Evolutionary conservation across 30 jellyfish, hydroid and myxozoan genomes (phyloP).

Genomic region (Turritopsis dohrnii): DNA sequence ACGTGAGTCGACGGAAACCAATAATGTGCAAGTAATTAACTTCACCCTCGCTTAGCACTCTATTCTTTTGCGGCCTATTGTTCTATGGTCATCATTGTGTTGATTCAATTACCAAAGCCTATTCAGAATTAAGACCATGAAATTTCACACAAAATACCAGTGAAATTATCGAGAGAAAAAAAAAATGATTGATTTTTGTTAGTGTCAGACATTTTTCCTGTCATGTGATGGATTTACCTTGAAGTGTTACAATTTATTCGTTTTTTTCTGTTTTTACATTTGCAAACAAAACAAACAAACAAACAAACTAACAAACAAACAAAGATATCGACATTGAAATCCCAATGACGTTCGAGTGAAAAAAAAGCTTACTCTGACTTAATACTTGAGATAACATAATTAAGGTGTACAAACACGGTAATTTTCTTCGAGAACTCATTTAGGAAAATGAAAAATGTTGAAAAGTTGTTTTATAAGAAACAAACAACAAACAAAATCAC

Average conservation of each 20-base stretch:
- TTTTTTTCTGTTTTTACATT: background rate
- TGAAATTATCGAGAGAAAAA: background rate
- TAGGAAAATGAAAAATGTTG: background rate
- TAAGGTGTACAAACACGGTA: background rate
- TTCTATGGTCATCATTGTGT: background rate
- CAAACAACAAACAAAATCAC: too few species aligned
- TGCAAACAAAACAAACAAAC: background rate
- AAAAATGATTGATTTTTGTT: background rate
- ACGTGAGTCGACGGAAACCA: conserved; percentile 13
- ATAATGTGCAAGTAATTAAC: background rate
- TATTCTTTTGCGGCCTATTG: background rate
- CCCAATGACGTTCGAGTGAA: background rate
- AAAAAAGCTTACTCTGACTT: background rate
- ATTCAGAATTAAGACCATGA: background rate
- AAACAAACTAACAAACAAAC: too few species aligned
- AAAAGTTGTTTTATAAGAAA: too few species aligned
- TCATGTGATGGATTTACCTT: background rate
- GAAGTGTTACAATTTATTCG: background rate
- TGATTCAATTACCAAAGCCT: background rate
- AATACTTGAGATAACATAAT: background rate
- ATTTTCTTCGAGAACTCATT: background rate
- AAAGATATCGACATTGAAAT: background rate
- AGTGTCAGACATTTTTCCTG: background rate
- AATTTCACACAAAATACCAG: background rate
- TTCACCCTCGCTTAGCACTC: background rate